Evolutionary conservation across 2,113 vertebrate genomes (phyloP).

Genomic region (Onychorhynchus coronatus): DNA sequence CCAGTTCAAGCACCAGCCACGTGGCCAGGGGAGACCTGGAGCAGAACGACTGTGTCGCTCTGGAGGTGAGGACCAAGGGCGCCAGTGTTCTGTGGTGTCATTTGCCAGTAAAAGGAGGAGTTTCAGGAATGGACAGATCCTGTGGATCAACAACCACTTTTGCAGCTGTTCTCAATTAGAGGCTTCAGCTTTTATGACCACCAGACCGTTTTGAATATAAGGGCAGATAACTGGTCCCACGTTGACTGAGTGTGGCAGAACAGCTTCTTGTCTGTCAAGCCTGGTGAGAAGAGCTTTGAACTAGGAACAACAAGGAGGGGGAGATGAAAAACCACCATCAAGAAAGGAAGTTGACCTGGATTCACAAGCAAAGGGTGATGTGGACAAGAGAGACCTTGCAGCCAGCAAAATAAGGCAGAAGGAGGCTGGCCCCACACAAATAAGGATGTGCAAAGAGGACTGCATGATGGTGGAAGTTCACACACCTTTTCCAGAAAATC

Average conservation of each 20-base stretch:
- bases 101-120: background rate
- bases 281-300: background rate
- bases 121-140: background rate
- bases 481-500: background rate
- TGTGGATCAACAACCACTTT: background rate
- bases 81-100: background rate
- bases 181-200: background rate
- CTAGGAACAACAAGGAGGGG: background rate
- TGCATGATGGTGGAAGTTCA: background rate
- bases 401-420: background rate
- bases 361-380: background rate
- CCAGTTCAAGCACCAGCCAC: background rate
- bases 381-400: background rate
- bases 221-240: background rate
- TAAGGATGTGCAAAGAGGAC: background rate
- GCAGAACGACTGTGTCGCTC: background rate
- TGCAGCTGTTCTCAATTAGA: background rate
- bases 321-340: background rate
- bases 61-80: background rate
- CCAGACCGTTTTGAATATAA: background rate
- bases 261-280: background rate
- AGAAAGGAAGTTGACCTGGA: background rate
- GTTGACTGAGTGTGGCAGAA: background rate
- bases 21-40: accelerated
- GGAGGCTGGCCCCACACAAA: accelerated